Base-by-base conservation (phyloP, 37 sponge, comb jelly and placozoan species). In the Spongia lamella region DNA sequence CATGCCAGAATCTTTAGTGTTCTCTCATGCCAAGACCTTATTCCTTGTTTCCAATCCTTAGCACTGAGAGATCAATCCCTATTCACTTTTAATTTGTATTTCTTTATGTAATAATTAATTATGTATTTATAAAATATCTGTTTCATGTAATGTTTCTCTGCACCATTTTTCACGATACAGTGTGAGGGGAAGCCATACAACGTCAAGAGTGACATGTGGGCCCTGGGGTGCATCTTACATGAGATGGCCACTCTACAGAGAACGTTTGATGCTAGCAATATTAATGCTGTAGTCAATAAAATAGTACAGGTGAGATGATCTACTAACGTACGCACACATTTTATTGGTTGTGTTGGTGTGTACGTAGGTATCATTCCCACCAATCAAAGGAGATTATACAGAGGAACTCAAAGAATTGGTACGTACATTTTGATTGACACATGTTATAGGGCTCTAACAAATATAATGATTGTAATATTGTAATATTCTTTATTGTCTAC, bases 181-280 rank as follows among this genome's bases (percentile, higher is more conserved):
- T 97, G 98, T 79, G 95, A 94, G 57, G 90, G 94, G 22, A 94
- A 91, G 33, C 81, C 77, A 29, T 97, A 97, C 78, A 85, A 94
- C 66, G 68, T 86, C 32, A 97, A 97, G 83, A 91, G 87, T 58
- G 90, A 89, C 56, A 79, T 89, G 19, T 89, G 90, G 90, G 78
- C 90, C 13, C 66, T 89, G 26, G 90, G 90, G 0, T 89, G 90
- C 40, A 79, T 89, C 17, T 77, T 89, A 7, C 68, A 84, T 72
- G 90, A 89, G 63, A 89, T 89, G 90, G 79, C 87, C 0, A 85
- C 85, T 52, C 83, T 86, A 2, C 78, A 89, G 85, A 87, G 71
- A 54, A 86, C 98, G 0, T 97, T 97, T 67, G 98, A 97, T 24
- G 94, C 92, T 1, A 90, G 95, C 32, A 97, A 97, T 55, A 74